phyloP scores from a whole-genome alignment of 1,140 invertebrate species.

The Brachionus rubens region DNA sequence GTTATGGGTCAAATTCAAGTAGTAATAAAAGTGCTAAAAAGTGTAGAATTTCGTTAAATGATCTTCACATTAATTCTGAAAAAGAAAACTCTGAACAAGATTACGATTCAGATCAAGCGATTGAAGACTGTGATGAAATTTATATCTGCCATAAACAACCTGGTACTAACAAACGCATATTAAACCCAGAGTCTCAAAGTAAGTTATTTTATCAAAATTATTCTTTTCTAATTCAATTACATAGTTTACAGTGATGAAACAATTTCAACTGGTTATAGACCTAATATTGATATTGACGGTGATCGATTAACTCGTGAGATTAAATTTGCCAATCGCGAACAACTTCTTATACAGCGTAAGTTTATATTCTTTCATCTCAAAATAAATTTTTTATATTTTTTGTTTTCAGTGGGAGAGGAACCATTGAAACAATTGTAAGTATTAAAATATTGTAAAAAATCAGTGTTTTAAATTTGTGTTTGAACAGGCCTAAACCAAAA shows the following conservation, averaged over 20 bases:
- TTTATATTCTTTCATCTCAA: not conserved
- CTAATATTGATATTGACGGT: slow-evolving; percentile 29
- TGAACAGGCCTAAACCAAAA: not conserved
- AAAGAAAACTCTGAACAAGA: not conserved
- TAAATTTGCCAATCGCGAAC: slow-evolving; percentile 7
- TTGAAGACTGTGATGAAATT: not conserved
- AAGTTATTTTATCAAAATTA: not conserved
- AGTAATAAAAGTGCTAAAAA: not conserved
- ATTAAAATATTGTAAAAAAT: too few species aligned
- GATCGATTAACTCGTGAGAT: not conserved
- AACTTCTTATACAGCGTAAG: not conserved
- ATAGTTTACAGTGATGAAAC: slow-evolving; percentile 44
- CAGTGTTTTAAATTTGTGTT: not conserved
- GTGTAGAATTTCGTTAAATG: not conserved
- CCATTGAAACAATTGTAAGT: not conserved
- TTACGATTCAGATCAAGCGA: too few species aligned
- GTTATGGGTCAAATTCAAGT: not conserved
- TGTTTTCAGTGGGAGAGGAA: too few species aligned
- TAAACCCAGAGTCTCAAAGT: not conserved
- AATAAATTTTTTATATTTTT: too few species aligned
- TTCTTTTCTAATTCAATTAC: not conserved
- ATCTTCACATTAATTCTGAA: not conserved
- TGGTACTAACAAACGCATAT: not conserved
- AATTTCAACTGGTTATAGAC: slow-evolving; percentile 24
- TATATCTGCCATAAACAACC: not conserved